Evolutionary conservation across 2,797 vertebrate species (phyloP), one percentile per base, ranked within the genome.

Genomic region (Eulemur albifrons): DNA sequence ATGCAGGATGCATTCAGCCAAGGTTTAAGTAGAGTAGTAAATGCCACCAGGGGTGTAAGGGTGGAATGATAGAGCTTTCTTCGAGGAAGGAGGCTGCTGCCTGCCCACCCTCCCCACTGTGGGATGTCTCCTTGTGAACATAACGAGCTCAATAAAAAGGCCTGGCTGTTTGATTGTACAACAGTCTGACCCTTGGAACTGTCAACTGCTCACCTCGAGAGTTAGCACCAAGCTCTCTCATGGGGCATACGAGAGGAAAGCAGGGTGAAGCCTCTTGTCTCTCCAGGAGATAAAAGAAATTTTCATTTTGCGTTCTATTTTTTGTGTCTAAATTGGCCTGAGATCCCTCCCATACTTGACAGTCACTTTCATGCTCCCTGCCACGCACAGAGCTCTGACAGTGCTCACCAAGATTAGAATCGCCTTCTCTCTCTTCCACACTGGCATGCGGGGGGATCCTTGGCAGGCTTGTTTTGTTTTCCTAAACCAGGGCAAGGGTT

Each of bases 281-380:
- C 70, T 88, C 45, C 25, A 35, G 45, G 57, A 93, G 77, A 81
- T 50, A n/a, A 83, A 91, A 75, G 90, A 76, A 72, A 13, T 13
- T 11, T 17, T n/a, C 17, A 23, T 17, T 48, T 14, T 88, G 69
- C 61, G 10, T n/a, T 79, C 65, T 45, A 4, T 43, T 65, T 40
- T n/a, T 14, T 18, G 48, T 38, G 30, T 90, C 2, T 57, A 52
- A 89, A 67, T 7, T 4, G 12, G 43, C 32, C 52, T 69, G 61
- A 79, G 73, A 59, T 38, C 63, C 70, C 59, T 18, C 75, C 35
- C 12, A 5, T 25, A 11, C 43, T 30, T 30, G 2, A 21, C 7
- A 18, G 17, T 4, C 38, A 15, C 21, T n/a, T 65, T 27, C 5
- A 2, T 2, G 5, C 20, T 35, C 40, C 25, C 38, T 67, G 50